These are phyloP conservation scores for Bellardia pandia DNA, from an alignment of 2,888 invertebrate species.

Conservation along the genomic window DNA sequence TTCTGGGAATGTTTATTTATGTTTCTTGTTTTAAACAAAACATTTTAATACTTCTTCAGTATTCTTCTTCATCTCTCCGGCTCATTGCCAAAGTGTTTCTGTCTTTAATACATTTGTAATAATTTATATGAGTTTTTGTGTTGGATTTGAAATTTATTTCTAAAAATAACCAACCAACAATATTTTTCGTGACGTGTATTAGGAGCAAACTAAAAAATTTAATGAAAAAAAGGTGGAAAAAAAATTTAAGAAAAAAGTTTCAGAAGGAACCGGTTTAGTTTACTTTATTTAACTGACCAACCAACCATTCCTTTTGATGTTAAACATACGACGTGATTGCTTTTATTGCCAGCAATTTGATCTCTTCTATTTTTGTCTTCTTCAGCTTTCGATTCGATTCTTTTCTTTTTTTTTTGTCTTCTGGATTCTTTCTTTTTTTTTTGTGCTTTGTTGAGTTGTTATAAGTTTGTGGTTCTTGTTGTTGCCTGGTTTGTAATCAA, in stretches of 20 bases:
- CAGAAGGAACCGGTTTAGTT: conserved; percentile 57
- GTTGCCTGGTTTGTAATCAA: conserved; percentile 42
- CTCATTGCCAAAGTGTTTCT: conserved; percentile 29
- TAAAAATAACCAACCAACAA: conserved; percentile 56
- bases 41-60: conserved; percentile 41
- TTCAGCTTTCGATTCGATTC: conserved; percentile 48
- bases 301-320: conserved; percentile 60
- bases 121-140: conserved; percentile 54
- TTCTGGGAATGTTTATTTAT: conserved; percentile 39
- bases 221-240: conserved; percentile 33
- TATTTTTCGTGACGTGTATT: conserved; percentile 65
- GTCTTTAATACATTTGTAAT: conserved; percentile 49
- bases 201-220: conserved; percentile 29
- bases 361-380: conserved; percentile 73
- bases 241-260: conserved; percentile 11
- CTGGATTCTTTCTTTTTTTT: conserved; percentile 19
- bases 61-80: conserved; percentile 27
- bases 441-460: conserved; percentile 48
- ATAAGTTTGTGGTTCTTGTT: conserved; percentile 56
- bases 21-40: background rate
- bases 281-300: conserved; percentile 61
- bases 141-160: conserved; percentile 42
- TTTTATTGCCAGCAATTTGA: conserved; percentile 73
- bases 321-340: conserved; percentile 67
- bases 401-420: conserved; percentile 17